Conservation (phyloP, 2,888 invertebrate species). For the Dynastes grantii region DNA sequence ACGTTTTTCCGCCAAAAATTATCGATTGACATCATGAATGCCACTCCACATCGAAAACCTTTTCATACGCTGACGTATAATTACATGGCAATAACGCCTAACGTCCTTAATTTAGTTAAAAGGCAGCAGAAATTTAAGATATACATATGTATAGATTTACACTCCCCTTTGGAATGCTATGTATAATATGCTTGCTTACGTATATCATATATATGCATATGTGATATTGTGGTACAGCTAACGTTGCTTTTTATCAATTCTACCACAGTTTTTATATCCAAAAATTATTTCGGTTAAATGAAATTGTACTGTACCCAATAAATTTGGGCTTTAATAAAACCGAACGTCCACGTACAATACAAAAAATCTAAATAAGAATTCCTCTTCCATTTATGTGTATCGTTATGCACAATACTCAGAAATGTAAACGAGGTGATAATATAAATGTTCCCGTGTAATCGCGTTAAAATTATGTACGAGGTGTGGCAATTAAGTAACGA, state of each 20-base stretch:
- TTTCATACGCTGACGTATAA: neutral
- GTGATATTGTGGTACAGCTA: neutral
- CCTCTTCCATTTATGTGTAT: neutral
- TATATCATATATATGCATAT: neutral
- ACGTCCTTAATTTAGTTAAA: neutral
- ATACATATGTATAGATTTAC: neutral
- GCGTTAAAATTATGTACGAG: no score
- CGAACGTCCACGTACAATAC: slow-evolving; percentile 2
- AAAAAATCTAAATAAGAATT: neutral
- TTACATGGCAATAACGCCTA: neutral
- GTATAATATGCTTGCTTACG: neutral
- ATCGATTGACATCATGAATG: neutral
- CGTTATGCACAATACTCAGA: slow-evolving; percentile 8
- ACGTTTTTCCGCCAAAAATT: neutral
- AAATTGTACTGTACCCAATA: neutral
- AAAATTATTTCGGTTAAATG: neutral
- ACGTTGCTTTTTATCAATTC: neutral
- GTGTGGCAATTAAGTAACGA: no score
- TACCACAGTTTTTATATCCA: neutral
- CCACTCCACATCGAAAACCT: neutral
- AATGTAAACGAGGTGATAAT: neutral
- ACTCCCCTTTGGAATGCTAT: slow-evolving; percentile 3
- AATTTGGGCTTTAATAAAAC: slow-evolving; percentile 18
- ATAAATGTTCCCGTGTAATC: no score
- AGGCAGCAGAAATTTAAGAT: neutral